Percentiles rank a stretch among this genome's conserved stretches.
These are phyloP conservation scores for Ericerus pela DNA, from an alignment of 1,140 invertebrate genomes.

Conservation along the genomic window DNA sequence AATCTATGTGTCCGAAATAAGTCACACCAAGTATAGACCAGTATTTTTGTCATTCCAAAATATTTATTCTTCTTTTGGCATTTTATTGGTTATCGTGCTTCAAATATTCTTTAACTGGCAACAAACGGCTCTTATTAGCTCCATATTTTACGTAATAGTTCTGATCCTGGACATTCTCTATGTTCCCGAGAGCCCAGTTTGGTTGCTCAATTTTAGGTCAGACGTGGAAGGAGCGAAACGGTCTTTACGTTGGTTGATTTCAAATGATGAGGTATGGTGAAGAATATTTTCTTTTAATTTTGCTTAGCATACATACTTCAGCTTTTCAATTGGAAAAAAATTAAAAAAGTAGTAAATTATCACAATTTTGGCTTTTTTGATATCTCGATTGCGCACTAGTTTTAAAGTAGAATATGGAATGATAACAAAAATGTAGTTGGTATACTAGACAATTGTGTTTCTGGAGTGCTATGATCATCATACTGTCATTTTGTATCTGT, in stretches of 20 bases:
- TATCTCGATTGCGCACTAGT: too few relatives aligned
- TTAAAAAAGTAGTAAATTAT: too few relatives aligned
- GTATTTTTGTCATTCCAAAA: background rate
- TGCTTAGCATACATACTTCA: too few relatives aligned
- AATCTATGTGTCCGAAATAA: background rate
- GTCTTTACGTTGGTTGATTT: background rate
- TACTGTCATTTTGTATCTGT: too few relatives aligned
- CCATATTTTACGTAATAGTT: background rate
- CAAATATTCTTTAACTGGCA: background rate
- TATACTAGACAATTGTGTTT: too few relatives aligned
- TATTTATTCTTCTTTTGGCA: background rate
- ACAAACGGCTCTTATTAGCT: background rate
- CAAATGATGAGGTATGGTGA: background rate
- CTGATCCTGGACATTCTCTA: background rate
- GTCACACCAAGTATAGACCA: background rate
- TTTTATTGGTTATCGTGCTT: background rate
- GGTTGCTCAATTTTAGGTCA: background rate
- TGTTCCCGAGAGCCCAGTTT: background rate
- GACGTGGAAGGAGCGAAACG: background rate
- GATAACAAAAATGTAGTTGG: too few relatives aligned
- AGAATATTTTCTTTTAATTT: too few relatives aligned
- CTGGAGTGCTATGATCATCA: too few relatives aligned
- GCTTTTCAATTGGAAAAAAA: too few relatives aligned
- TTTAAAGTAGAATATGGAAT: too few relatives aligned
- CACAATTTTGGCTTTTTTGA: too few relatives aligned